These are phyloP conservation scores for Cyanocitta stelleri DNA, from an alignment of 2,113 vertebrate genomes.

Conservation along the genomic window DNA sequence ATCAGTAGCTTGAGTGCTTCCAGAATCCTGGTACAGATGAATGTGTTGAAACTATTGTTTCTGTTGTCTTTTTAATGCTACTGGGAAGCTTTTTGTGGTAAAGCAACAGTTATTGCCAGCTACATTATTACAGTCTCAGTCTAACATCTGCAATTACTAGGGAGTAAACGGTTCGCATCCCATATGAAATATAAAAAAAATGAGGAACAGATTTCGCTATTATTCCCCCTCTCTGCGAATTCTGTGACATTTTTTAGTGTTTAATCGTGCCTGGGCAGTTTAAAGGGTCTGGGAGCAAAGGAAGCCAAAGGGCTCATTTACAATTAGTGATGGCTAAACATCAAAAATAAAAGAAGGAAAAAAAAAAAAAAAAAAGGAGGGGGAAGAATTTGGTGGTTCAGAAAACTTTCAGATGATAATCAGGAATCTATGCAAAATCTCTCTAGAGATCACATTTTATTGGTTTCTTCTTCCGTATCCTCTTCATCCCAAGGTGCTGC, in stretches of 20 bases:
- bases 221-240: slow-evolving; percentile 36
- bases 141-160: slow-evolving; percentile 67
- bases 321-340: not conserved
- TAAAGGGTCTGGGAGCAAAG: slow-evolving; percentile 2
- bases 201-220: slow-evolving; percentile 62
- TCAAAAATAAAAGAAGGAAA: not conserved
- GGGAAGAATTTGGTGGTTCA: not conserved
- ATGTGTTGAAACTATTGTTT: slow-evolving; percentile 70
- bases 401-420: not conserved
- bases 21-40: slow-evolving; percentile 42
- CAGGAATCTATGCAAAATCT: not conserved
- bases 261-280: slow-evolving; percentile 29
- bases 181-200: slow-evolving; percentile 65
- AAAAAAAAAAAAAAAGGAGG: rapidly evolving
- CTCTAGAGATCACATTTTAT: not conserved
- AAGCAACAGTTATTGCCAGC: slow-evolving; percentile 51
- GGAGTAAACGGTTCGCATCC: slow-evolving; percentile 58
- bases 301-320: slow-evolving; percentile 6
- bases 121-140: slow-evolving; percentile 53
- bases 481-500: not conserved
- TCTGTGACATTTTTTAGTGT: slow-evolving; percentile 44
- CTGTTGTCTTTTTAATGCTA: slow-evolving; percentile 71
- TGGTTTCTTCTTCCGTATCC: not conserved
- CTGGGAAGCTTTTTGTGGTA: slow-evolving; percentile 67
- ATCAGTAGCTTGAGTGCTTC: slow-evolving; percentile 66